Conservation (phyloP, 2,113 vertebrate genomes). For the Delphinapterus leucas region DNA sequence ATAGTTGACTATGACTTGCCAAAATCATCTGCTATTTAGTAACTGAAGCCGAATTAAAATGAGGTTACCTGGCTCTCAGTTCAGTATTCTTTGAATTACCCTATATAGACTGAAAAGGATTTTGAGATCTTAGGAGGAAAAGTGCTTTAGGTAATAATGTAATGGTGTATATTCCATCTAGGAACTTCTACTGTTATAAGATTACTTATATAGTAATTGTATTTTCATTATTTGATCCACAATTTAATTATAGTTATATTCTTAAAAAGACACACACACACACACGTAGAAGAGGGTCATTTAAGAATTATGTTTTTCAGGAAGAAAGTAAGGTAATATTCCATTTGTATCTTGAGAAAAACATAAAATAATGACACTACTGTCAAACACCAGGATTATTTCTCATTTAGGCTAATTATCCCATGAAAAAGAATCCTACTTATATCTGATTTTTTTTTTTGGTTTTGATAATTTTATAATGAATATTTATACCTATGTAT, state of each 20-base stretch:
- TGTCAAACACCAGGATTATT: neutral
- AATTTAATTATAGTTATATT: neutral
- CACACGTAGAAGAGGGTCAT: neutral
- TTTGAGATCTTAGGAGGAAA: neutral
- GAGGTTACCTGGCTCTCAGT: neutral
- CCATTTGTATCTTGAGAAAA: constrained; percentile 14
- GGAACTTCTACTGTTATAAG: neutral
- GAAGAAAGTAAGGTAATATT: neutral
- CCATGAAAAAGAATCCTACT: neutral
- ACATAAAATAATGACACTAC: neutral
- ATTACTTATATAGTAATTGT: neutral
- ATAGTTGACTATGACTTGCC: neutral
- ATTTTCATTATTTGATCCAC: neutral
- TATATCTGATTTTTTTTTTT: neutral
- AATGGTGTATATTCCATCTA: neutral
- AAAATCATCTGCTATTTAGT: neutral
- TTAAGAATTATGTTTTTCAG: neutral
- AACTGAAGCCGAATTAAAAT: neutral
- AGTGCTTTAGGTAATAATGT: neutral
- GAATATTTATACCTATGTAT: constrained; percentile 5
- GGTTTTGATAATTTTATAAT: constrained; percentile 1
- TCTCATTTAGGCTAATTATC: neutral
- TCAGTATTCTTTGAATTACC: neutral
- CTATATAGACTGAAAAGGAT: neutral
- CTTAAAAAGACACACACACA: neutral